Conservation (phyloP, 2,888 invertebrate genomes). For the Aplocera efformata region DNA sequence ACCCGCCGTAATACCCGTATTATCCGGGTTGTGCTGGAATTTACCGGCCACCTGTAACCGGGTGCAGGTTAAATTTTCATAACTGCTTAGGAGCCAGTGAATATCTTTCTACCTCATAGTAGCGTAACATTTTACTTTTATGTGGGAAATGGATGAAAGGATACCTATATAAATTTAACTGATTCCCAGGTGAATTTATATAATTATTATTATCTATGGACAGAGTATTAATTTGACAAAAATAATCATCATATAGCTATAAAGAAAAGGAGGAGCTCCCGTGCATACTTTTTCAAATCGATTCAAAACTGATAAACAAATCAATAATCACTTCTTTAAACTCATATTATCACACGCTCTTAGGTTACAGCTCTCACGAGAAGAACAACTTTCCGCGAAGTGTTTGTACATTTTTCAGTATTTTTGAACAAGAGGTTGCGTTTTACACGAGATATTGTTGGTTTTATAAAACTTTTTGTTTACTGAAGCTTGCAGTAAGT, state of each 20-base stretch:
- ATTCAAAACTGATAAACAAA: too few relatives aligned
- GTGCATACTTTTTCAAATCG: too few relatives aligned
- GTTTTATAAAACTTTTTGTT: conserved; percentile 19
- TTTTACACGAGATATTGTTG: conserved; percentile 18
- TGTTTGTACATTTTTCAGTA: conserved; percentile 55
- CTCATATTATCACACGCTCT: neutral
- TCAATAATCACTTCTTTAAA: too few relatives aligned
- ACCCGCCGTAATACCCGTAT: conserved; percentile 39
- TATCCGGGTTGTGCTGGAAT: conserved; percentile 51
- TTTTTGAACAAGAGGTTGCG: conserved; percentile 15
- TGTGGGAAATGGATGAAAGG: too few relatives aligned
- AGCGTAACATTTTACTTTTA: too few relatives aligned
- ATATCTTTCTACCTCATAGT: neutral
- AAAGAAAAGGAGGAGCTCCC: too few relatives aligned
- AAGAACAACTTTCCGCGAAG: conserved; percentile 41
- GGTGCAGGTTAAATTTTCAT: conserved; percentile 58
- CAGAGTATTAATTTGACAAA: too few relatives aligned
- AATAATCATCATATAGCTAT: too few relatives aligned
- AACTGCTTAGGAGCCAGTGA: conserved; percentile 21
- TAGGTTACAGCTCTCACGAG: conserved; percentile 30
- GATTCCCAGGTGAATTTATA: too few relatives aligned
- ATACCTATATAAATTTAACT: too few relatives aligned
- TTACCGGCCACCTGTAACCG: conserved; percentile 68
- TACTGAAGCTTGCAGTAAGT: conserved; percentile 19
- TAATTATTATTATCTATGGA: too few relatives aligned